Evolutionary conservation across 30 jellyfish, hydroid and myxozoan species (phyloP).

Genomic region (Clytia hemisphaerica): DNA sequence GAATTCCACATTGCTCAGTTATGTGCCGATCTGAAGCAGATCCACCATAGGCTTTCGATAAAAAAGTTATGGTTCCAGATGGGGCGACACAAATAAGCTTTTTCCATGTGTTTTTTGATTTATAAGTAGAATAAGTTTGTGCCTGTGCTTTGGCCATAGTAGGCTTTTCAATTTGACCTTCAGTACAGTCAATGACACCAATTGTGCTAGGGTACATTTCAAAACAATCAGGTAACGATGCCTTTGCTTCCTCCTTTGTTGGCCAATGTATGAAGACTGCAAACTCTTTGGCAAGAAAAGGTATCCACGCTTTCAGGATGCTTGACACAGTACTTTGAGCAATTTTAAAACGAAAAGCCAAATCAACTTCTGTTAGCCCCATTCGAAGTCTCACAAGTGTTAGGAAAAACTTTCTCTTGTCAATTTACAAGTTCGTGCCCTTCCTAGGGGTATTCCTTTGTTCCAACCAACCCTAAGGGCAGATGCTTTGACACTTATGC

Average conservation of each 20-base stretch:
- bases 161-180: slow-evolving; percentile 20
- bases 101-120: slow-evolving; percentile 20
- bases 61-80: slow-evolving; percentile 8
- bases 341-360: slow-evolving; percentile 30
- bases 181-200: slow-evolving; percentile 41
- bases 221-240: slow-evolving; percentile 19
- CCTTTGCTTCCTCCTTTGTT: slow-evolving; percentile 14
- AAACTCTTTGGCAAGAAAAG: slow-evolving; percentile 19
- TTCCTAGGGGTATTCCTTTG: slow-evolving; percentile 2
- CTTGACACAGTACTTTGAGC: slow-evolving; percentile 24
- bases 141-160: slow-evolving; percentile 21
- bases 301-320: slow-evolving; percentile 29
- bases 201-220: slow-evolving; percentile 19
- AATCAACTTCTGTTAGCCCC: slow-evolving; percentile 30
- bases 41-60: slow-evolving; percentile 27
- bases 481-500: slow-evolving; percentile 25
- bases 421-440: slow-evolving; percentile 6
- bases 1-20: slow-evolving; percentile 21
- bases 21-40: slow-evolving; percentile 31
- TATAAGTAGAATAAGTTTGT: slow-evolving; percentile 30
- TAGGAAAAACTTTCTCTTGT: background rate
- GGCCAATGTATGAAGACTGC: slow-evolving; percentile 24
- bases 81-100: slow-evolving; percentile 33
- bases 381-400: slow-evolving; percentile 8
- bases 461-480: too few relatives aligned